Base-by-base conservation (phyloP, 2,113 vertebrate genomes). In the Scomber scombrus region DNA sequence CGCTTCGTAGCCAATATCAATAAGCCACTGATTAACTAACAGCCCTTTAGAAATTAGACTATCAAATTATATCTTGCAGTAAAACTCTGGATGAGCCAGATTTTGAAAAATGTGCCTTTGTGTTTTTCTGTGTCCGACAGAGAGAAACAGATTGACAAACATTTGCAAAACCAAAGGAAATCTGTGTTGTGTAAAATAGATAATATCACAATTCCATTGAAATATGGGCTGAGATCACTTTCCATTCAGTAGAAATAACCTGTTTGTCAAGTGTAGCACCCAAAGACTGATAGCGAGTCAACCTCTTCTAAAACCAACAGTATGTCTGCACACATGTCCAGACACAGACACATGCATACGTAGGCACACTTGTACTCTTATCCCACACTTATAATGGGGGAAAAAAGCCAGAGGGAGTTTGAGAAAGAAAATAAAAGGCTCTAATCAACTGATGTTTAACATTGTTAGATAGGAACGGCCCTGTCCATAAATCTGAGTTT, bases 401-500 rank as follows among this genome's bases (percentile, higher is more conserved):
- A 47, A 73, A 64, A 85, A 49, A 74, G 62, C 71, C 23, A 64
- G 31, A 29, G 66, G 60, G 31, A 71, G 31, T 34, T 34, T 11
- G 31, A 46, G 19, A 56, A 23, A 46, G 31, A 78, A 61, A 52
- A n/a, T 58, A 75, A 82, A 60, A 70, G 16, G 65, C 70, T 71
- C 43, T 71, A 75, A 86, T 86, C 71, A 82, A 74, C 56, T 56
- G 45, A 71, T 67, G 74, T 86, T 75, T 45, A 57, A 79, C 54
- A 78, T 75, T 78, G 66, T 43, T 65, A 65, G 58, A 89, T 83
- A 60, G 19, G 75, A 62, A 81, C 7, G 11, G 52, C 63, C 61
- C 65, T 64, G 45, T 78, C 79, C 82, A 87, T 93, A 93, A 93
- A 92, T 91, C 82, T 85, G 58, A 40, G 3, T 58, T 92, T 92